Evolutionary conservation across 2,797 vertebrate genomes (phyloP).

Genomic region (Centroberyx gerrardi): DNA sequence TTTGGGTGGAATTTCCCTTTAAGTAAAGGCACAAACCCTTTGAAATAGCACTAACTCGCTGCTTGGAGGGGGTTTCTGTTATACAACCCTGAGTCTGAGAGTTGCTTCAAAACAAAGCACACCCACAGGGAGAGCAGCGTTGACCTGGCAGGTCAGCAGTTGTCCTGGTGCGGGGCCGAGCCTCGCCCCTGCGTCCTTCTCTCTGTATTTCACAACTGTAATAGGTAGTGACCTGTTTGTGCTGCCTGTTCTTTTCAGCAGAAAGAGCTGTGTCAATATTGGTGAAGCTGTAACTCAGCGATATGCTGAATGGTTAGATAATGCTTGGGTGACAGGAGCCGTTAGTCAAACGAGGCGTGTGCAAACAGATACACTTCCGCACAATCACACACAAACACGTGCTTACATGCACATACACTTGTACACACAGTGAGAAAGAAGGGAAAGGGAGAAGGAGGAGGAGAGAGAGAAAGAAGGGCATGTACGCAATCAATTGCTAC

Average conservation of each 20-base stretch:
- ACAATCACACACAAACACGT: slow-evolving; percentile 37
- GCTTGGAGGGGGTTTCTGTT: not conserved
- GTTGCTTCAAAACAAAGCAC: not conserved
- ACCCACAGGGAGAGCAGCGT: not conserved
- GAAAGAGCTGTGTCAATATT: slow-evolving; percentile 76
- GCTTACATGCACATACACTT: slow-evolving; percentile 17
- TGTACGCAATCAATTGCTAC: not conserved
- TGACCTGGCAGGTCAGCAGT: slow-evolving; percentile 22
- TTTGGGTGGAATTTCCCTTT: not conserved
- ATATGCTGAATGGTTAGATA: slow-evolving; percentile 52
- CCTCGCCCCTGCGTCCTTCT: slow-evolving; percentile 37
- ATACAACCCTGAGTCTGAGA: not conserved
- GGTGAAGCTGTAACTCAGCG: slow-evolving; percentile 67
- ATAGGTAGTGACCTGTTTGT: slow-evolving; percentile 60
- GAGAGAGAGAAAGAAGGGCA: not conserved
- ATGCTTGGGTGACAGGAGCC: slow-evolving; percentile 51
- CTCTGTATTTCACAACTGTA: slow-evolving; percentile 61
- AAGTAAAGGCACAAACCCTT: not conserved
- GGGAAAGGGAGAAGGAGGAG: not conserved
- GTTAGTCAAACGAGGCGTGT: slow-evolving; percentile 54
- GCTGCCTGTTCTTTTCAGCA: slow-evolving; percentile 43
- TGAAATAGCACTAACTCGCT: not conserved
- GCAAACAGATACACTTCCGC: slow-evolving; percentile 51
- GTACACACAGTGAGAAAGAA: not conserved
- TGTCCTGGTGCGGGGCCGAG: not conserved